These are phyloP conservation scores for Triplophysa dalaica DNA, from an alignment of 2,113 vertebrate species.

Conservation along the genomic window DNA sequence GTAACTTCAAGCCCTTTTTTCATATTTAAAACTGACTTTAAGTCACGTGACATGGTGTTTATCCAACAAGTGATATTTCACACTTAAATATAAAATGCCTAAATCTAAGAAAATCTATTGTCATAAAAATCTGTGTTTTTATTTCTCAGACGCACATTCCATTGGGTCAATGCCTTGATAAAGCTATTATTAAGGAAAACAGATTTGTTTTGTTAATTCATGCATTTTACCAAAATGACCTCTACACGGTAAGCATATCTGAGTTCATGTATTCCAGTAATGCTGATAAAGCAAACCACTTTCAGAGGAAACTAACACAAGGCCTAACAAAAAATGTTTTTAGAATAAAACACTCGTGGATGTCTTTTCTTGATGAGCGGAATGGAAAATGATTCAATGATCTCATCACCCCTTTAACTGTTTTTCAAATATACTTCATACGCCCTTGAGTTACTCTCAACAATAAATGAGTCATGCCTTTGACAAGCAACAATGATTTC, in stretches of 20 bases:
- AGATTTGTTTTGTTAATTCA: neutral
- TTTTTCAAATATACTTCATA: constrained; percentile 24
- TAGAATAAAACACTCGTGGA: neutral
- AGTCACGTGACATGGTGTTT: neutral
- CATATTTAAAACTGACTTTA: neutral
- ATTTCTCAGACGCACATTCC: neutral
- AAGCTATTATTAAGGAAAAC: neutral
- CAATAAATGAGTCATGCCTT: constrained; percentile 28
- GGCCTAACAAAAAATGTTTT: neutral
- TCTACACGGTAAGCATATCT: neutral
- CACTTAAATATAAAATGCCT: neutral
- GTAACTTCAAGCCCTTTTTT: neutral
- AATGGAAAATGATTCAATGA: neutral
- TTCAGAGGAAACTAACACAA: neutral
- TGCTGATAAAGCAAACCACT: constrained; percentile 2
- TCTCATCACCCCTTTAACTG: constrained; percentile 16
- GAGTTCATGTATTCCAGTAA: neutral
- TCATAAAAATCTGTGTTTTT: neutral
- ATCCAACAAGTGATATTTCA: neutral
- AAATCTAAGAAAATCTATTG: neutral
- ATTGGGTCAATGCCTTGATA: neutral
- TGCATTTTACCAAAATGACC: neutral
- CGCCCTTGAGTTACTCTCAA: constrained; percentile 26
- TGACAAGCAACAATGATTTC: constrained; percentile 15
- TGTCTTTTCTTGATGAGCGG: constrained; percentile 7